A percentile compares a stretch with the other conserved stretches of the same genome.
Evolutionary conservation across 1,140 invertebrate genomes (phyloP).

Genomic region (Macrobrachium rosenbergii): DNA sequence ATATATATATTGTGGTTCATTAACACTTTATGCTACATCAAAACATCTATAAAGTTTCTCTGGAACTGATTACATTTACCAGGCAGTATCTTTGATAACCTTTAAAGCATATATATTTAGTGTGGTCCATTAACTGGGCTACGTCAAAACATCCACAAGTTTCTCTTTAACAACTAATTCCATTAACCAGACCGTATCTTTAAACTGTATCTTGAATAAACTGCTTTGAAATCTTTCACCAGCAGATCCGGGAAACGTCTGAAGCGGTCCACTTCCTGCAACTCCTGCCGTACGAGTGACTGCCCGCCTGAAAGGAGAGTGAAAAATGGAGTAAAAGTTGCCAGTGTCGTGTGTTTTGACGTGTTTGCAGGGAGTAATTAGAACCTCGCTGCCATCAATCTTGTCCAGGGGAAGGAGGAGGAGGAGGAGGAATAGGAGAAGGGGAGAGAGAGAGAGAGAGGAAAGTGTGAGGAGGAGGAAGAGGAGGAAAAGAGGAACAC

Average conservation of each 20-base stretch:
- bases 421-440: not conserved
- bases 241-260: not conserved
- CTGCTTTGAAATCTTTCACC: not conserved
- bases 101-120: too few species aligned
- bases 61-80: too few species aligned
- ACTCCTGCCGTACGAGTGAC: not conserved
- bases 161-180: too few species aligned
- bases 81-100: too few species aligned
- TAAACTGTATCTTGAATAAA: not conserved
- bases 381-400: slow-evolving; percentile 52
- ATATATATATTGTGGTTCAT: too few species aligned
- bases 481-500: too few species aligned
- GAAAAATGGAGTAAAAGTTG: slow-evolving; percentile 55
- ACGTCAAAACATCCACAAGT: too few species aligned
- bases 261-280: not conserved
- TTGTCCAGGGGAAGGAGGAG: slow-evolving; percentile 8
- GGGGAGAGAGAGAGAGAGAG: not conserved
- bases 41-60: too few species aligned
- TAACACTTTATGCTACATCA: too few species aligned
- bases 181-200: too few species aligned
- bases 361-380: slow-evolving; percentile 59
- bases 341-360: slow-evolving; percentile 55
- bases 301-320: slow-evolving; percentile 36
- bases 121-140: too few species aligned
- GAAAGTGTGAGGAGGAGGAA: too few species aligned